Base-by-base conservation (phyloP, 2,113 vertebrate genomes). In the Potamarius usumacintae region DNA sequence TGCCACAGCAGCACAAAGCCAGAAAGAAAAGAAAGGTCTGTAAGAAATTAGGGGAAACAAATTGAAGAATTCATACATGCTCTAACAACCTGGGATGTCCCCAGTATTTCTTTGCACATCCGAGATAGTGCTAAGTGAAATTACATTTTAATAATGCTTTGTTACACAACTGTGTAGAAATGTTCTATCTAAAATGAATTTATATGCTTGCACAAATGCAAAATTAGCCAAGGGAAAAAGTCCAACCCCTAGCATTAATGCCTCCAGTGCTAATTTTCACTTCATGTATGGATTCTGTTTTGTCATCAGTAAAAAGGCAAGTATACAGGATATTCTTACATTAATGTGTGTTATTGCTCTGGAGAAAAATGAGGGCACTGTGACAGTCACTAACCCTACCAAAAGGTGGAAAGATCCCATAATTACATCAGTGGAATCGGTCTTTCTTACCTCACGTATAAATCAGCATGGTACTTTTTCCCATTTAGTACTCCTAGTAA, bases 381-480 rank as follows among this genome's bases (percentile, higher is more conserved):
- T 42, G 42, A 42, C 42, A 42, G 42, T 42, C 34, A 42, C 34
- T 42, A 42, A 42, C 42, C 42, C 42, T 42, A 42, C 27, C 30
- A 48, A 74, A 84, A 88, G 12, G 77, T 7, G 4, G 0, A 53
- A 58, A 20, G 2, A 50, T 42, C 52, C n/a, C 5, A 65, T 18
- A 42, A 11, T 57, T 65, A 50, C 27, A 78, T 25, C 22, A 8
- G 4, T 18, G 7, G 4, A 27, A 27, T n/a, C 48, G 48, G 63
- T 57, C 27, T 93, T 94, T 65, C 34, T 93, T 94, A 97, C 98
- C 98, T 97, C 58, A 99, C 97, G 22, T 97, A 97, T 67, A 98
- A 92, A 89, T 99, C 98, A 17, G 97, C 97, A 0, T 99, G 97
- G 48, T 99, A 99, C 86, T 98, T 98, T 93, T 96, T 96, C 90